phyloP scores from a whole-genome alignment of 2,888 invertebrate genomes.

The Drosophila stalkeri region DNA sequence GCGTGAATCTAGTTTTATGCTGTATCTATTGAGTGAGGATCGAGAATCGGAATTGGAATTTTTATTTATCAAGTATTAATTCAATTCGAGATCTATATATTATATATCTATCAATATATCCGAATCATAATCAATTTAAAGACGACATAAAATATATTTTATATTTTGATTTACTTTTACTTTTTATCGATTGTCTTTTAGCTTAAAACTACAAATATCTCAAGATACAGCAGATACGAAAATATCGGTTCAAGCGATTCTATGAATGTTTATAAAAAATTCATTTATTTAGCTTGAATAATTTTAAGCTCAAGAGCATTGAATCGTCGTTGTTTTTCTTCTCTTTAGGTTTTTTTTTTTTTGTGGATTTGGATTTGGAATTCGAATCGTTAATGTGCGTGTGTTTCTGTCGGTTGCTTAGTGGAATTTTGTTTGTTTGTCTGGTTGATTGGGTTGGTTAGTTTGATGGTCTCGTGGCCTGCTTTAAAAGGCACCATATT shows the following conservation, averaged over 20 bases:
- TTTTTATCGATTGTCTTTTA: background rate
- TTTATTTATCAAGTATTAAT: no score
- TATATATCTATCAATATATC: no score
- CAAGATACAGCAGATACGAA: background rate
- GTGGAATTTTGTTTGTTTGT: slow-evolving; percentile 28
- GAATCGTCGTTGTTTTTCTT: background rate
- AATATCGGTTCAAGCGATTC: background rate
- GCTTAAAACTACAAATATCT: background rate
- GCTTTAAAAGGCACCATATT: slow-evolving; percentile 24
- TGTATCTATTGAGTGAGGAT: background rate
- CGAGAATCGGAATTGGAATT: background rate
- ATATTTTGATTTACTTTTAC: no score
- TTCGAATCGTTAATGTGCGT: slow-evolving; percentile 16
- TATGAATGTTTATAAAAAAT: background rate
- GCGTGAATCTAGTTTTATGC: background rate
- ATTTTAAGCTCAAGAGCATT: background rate
- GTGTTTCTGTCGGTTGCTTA: slow-evolving; percentile 18
- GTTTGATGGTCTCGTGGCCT: slow-evolving; percentile 39
- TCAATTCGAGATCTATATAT: no score
- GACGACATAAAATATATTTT: no score
- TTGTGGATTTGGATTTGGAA: background rate
- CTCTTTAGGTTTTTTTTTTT: background rate
- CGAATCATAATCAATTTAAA: no score
- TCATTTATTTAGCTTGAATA: background rate
- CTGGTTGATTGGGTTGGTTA: slow-evolving; percentile 34